Percentiles rank a stretch among this genome's conserved stretches.
These are phyloP conservation scores for Leuciscus waleckii DNA, from an alignment of 2,797 vertebrate species.

Conservation along the genomic window DNA sequence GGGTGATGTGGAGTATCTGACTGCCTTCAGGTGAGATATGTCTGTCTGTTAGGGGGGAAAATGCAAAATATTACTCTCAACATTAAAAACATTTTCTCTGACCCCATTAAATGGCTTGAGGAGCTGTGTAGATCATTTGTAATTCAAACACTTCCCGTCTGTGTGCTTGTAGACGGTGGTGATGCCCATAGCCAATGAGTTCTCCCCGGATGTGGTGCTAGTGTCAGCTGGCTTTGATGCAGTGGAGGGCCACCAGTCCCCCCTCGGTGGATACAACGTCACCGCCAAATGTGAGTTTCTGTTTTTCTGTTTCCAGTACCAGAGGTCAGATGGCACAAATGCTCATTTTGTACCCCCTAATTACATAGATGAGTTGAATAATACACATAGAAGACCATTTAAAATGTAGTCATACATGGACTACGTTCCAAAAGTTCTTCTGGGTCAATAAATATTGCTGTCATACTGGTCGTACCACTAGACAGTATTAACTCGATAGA, in stretches of 20 bases:
- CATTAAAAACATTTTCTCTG: not conserved
- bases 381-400: not conserved
- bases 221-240: slow-evolving; percentile 96
- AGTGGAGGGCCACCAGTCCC: slow-evolving; percentile 94
- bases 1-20: slow-evolving; percentile 94
- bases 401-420: not conserved
- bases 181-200: slow-evolving; percentile 94
- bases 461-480: not conserved
- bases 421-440: not conserved
- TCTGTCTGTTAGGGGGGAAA: not conserved
- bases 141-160: slow-evolving; percentile 35
- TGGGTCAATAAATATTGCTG: not conserved
- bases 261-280: slow-evolving; percentile 93
- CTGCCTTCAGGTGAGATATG: slow-evolving; percentile 87
- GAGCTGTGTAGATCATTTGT: not conserved
- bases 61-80: not conserved
- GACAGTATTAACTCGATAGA: not conserved
- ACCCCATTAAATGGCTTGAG: not conserved
- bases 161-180: slow-evolving; percentile 84
- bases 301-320: not conserved
- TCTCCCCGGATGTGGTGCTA: slow-evolving; percentile 92
- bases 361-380: not conserved
- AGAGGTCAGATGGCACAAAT: not conserved
- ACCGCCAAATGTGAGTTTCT: slow-evolving; percentile 91
- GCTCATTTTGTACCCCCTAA: not conserved